Percentiles rank a stretch among this genome's conserved stretches.
Conservation (phyloP, 2,113 vertebrate species). For the Ceyx margarethae region DNA sequence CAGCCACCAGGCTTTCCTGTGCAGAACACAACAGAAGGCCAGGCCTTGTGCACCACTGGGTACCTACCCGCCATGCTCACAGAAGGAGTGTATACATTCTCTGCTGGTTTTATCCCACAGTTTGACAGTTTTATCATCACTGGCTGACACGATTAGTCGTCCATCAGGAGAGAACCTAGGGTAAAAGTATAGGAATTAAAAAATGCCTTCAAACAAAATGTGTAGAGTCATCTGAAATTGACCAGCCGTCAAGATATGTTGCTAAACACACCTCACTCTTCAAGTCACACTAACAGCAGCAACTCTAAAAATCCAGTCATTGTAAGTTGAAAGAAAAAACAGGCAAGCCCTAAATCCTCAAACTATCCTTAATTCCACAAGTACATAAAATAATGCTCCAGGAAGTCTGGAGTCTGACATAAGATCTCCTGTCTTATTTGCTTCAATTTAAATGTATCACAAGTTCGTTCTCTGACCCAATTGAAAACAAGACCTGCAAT, state of each 20-base stretch:
- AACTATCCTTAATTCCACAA: not conserved
- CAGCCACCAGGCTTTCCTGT: not conserved
- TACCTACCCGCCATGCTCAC: slow-evolving; percentile 90
- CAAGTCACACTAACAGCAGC: not conserved
- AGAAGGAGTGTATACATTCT: slow-evolving; percentile 93
- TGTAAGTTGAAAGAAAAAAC: not conserved
- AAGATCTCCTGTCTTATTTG: not conserved
- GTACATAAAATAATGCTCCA: not conserved
- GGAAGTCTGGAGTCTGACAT: not conserved
- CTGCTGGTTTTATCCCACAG: slow-evolving; percentile 95
- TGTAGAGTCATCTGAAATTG: not conserved
- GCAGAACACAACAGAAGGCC: not conserved
- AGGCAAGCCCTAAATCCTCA: not conserved
- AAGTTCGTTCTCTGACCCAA: not conserved
- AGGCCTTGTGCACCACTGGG: fast-evolving
- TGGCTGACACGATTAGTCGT: slow-evolving; percentile 89
- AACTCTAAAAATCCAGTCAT: not conserved
- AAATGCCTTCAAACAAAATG: not conserved
- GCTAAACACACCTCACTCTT: not conserved
- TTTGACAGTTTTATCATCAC: slow-evolving; percentile 94
- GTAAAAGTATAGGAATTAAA: not conserved
- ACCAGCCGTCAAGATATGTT: not conserved
- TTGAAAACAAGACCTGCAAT: not conserved
- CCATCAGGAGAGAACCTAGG: slow-evolving; percentile 94
- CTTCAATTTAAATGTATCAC: not conserved